Base-by-base conservation (phyloP, 2,888 invertebrate genomes). In the Stenodera caucasica region DNA sequence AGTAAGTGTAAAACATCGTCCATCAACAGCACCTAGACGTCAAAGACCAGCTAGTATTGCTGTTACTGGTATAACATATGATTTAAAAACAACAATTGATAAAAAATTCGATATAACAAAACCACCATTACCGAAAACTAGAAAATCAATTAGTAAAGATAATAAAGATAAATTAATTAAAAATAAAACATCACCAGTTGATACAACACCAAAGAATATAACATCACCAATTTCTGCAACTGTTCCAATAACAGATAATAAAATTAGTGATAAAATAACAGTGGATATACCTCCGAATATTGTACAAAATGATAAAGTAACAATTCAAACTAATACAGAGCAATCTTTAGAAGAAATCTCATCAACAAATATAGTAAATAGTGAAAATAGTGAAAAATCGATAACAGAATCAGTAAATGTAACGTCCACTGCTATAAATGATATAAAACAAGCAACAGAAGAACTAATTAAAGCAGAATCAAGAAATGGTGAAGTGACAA, bases 11-110 rank as follows among this genome's bases (percentile, higher is more conserved):
- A 84, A 89, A 73, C 84, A 87, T 74, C 84, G 84, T 72, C 85
- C 85, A 75, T 82, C 85, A 75, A 84, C 84, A 70, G 84, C 84
- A 72, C 84, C 86, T 62, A 86, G 87, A 78, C 89, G 88, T 80
- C 92, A 88, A 74, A 86, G 92, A 67, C 92, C 92, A 70, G 88
- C 88, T 74, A 91, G 91, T 81, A 92, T 92, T 78, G 91, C 91
- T 70, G 90, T 92, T 76, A 93, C 93, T 58, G 92, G 92, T 68
- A 89, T 93, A 75, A 88, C 90, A 69, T 72, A 69, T 51, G 73
- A 75, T 33, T 75, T 75, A 63, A 75, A 70, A 61, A 62, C 49
- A 12, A 58, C 40, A 33, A 61, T 60, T 37, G 67, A 72, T 30
- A 72, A 70, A 37, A 75, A 71, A 63, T 70, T 78, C 57, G 80